Percentiles rank a stretch among this genome's conserved stretches.
Evolutionary conservation across 2,888 invertebrate species (phyloP).

Genomic region (Malthinus seriepunctatus): DNA sequence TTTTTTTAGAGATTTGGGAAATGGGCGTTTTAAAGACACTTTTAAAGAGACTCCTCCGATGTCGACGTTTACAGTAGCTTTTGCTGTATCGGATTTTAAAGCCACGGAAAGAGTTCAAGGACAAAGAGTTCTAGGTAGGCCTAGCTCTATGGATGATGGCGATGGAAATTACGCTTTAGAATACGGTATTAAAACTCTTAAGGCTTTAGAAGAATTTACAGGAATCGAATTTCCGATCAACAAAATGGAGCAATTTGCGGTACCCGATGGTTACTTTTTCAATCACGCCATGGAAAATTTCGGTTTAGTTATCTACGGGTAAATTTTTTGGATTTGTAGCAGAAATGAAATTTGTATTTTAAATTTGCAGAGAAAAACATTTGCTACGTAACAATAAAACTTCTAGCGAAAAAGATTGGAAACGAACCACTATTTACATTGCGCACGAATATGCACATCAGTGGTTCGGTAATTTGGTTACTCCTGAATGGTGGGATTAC

Average conservation of each 20-base stretch:
- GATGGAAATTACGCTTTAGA: constrained; percentile 52
- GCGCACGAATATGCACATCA: constrained; percentile 62
- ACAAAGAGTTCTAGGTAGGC: constrained; percentile 43
- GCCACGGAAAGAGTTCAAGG: constrained; percentile 40
- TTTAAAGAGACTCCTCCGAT: constrained; percentile 52
- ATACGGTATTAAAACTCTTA: constrained; percentile 54
- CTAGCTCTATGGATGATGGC: constrained; percentile 37
- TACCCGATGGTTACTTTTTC: constrained; percentile 72
- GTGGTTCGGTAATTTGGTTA: constrained; percentile 57
- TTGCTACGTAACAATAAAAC: neutral
- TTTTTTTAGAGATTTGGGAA: constrained; percentile 11
- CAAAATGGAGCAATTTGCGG: constrained; percentile 79
- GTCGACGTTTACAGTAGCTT: constrained; percentile 78
- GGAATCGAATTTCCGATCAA: constrained; percentile 54
- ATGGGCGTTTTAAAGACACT: constrained; percentile 12
- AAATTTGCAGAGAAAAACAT: constrained; percentile 14
- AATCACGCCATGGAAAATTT: constrained; percentile 94
- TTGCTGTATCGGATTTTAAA: constrained; percentile 66
- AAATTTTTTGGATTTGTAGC: neutral
- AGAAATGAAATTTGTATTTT: no score
- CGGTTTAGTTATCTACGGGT: constrained; percentile 82
- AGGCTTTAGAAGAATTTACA: constrained; percentile 61
- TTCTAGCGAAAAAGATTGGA: neutral
- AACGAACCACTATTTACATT: constrained; percentile 43
- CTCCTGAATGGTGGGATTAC: constrained; percentile 50